phyloP scores from a whole-genome alignment of 2,113 vertebrate species.

The Phalacrocorax brasilianus region DNA sequence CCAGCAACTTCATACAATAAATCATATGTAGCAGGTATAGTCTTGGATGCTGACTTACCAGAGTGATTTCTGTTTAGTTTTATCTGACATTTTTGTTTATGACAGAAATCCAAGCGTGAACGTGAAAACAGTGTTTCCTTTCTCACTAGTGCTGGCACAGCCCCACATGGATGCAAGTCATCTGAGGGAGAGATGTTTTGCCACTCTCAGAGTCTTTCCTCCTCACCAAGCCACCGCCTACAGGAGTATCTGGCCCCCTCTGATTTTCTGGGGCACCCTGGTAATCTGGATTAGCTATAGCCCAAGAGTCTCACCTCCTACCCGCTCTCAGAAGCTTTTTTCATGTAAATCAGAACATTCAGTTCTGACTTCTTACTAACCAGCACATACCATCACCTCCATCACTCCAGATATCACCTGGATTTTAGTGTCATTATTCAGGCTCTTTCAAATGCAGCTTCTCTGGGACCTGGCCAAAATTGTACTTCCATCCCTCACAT shows the following conservation, averaged over 20 bases:
- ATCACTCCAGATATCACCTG: neutral
- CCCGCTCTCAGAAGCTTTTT: neutral
- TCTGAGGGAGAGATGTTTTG: neutral
- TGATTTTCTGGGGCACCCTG: neutral
- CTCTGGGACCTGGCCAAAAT: neutral
- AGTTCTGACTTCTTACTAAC: neutral
- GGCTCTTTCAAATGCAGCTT: neutral
- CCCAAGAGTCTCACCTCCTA: neutral
- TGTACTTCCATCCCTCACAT: neutral
- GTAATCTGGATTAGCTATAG: neutral
- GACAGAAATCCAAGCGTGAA: neutral
- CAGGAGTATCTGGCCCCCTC: fast-evolving
- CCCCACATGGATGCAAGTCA: neutral
- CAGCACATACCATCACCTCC: neutral
- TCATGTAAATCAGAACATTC: neutral
- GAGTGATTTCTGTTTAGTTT: neutral
- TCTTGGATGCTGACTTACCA: neutral
- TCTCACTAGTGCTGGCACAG: neutral
- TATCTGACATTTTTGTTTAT: neutral
- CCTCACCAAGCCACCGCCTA: neutral
- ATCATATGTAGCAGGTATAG: neutral
- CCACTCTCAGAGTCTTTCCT: neutral
- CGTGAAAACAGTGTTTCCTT: neutral
- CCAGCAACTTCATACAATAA: neutral
- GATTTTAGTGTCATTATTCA: neutral